Evolutionary conservation across 2,113 vertebrate genomes (phyloP).

Genomic region (Stegastes partitus): DNA sequence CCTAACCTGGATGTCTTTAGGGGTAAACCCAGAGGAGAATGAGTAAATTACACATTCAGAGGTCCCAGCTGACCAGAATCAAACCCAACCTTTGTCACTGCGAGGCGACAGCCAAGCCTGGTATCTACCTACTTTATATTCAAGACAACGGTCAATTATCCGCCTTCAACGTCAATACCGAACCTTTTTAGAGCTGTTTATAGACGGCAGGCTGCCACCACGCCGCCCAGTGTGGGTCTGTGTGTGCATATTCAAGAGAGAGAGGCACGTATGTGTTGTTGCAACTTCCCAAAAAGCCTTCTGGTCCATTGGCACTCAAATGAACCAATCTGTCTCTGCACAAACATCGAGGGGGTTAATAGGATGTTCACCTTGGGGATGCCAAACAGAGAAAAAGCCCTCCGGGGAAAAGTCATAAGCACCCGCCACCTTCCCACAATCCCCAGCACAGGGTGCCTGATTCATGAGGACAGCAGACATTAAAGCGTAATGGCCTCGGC

Average conservation of each 20-base stretch:
- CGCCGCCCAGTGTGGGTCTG: neutral
- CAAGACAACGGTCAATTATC: conserved; percentile 31
- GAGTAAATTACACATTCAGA: neutral
- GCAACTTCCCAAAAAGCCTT: conserved; percentile 45
- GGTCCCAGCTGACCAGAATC: neutral
- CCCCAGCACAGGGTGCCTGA: conserved; percentile 36
- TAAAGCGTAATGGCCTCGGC: conserved; percentile 56
- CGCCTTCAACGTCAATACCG: conserved; percentile 19
- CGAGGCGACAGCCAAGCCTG: neutral
- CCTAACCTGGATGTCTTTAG: neutral
- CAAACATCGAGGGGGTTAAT: conserved; percentile 72
- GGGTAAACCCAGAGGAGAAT: neutral
- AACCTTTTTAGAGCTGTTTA: conserved; percentile 25
- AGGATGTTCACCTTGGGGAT: conserved; percentile 71
- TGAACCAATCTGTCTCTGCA: conserved; percentile 64
- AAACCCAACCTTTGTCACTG: neutral
- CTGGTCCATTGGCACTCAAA: conserved; percentile 64
- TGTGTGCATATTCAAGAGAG: neutral
- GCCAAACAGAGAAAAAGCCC: conserved; percentile 55
- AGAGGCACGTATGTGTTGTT: conserved; percentile 5
- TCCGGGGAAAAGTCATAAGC: conserved; percentile 42
- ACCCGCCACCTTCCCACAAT: conserved; percentile 24
- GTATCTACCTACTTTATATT: conserved; percentile 2
- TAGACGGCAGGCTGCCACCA: conserved; percentile 10
- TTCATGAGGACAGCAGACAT: conserved; percentile 61